Base-by-base conservation (phyloP, 2,888 invertebrate genomes). In the Dolomedes plantarius region DNA sequence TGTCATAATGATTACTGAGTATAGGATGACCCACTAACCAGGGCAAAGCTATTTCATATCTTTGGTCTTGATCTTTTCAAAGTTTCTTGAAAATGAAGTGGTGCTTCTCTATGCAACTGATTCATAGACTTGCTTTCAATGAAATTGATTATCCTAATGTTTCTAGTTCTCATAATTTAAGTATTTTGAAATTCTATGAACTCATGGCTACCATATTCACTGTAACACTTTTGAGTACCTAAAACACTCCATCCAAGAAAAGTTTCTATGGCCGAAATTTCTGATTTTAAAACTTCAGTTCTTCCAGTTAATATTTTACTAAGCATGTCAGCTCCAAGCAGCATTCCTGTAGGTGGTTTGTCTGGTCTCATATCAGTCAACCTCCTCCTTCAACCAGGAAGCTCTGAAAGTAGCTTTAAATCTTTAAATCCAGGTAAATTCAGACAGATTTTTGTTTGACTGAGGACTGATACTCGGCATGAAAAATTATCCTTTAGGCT, bases 231-330 rank as follows among this genome's bases (percentile, higher is more conserved):
- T n/a, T 19, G 31, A 68, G 11, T 1, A 6, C 32, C 68, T 32
- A 68, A 68, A 68, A 68, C 19, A 19, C 32, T 31, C 32, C 68
- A 68, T 5, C 68, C 32, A n/a, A 68, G 36, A 23, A 2, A 6
- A 11, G 68, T 68, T 68, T 68, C 68, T 5, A 68, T 36, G 5
- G 68, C 68, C n/a, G 68, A 68, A 19, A 68, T 32, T n/a, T 32
- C 68, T 3, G 32, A 32, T 19, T 32, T 29, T 19, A 68, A 16
- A 11, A 68, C 29, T 67, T 67, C 68, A 3, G 32, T 19, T 31
- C 68, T 29, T 29, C 68, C 68, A 11, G 68, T 68, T 9, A 68
- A 32, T 7, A 68, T 31, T 13, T 31, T 16, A 16, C 29, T 68
- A 19, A 68, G 5, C 5, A 32, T 32, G 23, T 68, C 68, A 11